Evolutionary conservation across 2,113 vertebrate species (phyloP).

Genomic region (Chrysochloris asiatica): DNA sequence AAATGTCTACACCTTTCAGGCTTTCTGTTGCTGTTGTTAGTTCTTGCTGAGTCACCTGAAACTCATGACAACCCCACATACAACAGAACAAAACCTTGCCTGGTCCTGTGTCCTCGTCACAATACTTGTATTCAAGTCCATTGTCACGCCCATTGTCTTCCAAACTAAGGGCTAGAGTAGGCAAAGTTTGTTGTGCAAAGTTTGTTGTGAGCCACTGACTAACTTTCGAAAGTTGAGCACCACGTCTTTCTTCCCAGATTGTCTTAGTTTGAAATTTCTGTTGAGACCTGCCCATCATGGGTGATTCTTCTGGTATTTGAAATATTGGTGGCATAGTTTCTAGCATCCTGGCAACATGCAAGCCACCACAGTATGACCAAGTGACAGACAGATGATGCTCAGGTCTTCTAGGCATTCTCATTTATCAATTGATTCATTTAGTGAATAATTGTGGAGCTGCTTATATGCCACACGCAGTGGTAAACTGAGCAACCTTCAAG

Average conservation of each 20-base stretch:
- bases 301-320: background rate
- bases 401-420: background rate
- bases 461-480: background rate
- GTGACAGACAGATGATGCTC: background rate
- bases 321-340: background rate
- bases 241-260: background rate
- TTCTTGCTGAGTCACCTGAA: background rate
- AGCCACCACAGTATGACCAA: background rate
- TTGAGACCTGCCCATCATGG: background rate
- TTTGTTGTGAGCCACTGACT: background rate
- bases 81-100: background rate
- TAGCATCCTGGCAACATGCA: background rate
- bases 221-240: background rate
- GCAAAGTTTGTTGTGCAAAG: background rate
- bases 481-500: background rate
- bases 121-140: background rate
- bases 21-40: background rate
- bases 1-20: background rate
- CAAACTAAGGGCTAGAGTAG: background rate
- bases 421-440: background rate
- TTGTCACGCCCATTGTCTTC: background rate
- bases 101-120: background rate
- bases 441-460: background rate
- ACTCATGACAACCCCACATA: background rate
- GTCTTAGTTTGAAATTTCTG: background rate